Evolutionary conservation across 2,888 invertebrate species (phyloP), one percentile per base, ranked within the genome.

Genomic region (Leptinotarsa juncta): DNA sequence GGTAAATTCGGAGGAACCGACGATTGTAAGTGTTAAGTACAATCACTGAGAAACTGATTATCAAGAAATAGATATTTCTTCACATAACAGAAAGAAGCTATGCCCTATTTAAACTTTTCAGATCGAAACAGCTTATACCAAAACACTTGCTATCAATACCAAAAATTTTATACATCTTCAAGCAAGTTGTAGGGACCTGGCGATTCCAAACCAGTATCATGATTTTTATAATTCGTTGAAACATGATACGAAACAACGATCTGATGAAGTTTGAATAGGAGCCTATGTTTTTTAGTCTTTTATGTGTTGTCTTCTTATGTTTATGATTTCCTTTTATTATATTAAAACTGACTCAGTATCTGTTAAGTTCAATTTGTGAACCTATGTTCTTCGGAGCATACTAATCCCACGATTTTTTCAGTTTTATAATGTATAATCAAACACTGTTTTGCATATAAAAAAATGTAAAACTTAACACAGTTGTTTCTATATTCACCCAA

Each of bases 301-400:
- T 50, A 50, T 50, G 4, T 50, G 50, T 50, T 50, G 50, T 50
- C 50, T 50, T 50, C 16, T 50, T 7, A 53, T 53, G n/a, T 53
- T n/a, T 53, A 53, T n/a, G n/a, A 53, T 53, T 53, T 53, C n/a
- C n/a, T 53, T 53, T 20, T 20, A 4, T 20, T 20, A 4, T 53
- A 53, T 53, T 53, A n/a, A 53, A 53, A 53, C 18, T 53, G n/a
- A 53, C 4, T n/a, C 53, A n/a, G 18, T 53, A 53, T 53, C n/a
- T n/a, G n/a, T 53, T n/a, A 15, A 53, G 53, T 53, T 53, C n/a
- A n/a, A 53, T 53, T 53, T 53, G 15, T n/a, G n/a, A 53, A 53
- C n/a, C 53, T n/a, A 53, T 12, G 15, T n/a, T 53, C 53, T 53
- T n/a, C 53, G 15, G 53, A 53, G 53, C 53, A 3, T 53, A 53